Conservation (phyloP, 2,888 invertebrate genomes). For the Trypoxylon attenuatum region DNA sequence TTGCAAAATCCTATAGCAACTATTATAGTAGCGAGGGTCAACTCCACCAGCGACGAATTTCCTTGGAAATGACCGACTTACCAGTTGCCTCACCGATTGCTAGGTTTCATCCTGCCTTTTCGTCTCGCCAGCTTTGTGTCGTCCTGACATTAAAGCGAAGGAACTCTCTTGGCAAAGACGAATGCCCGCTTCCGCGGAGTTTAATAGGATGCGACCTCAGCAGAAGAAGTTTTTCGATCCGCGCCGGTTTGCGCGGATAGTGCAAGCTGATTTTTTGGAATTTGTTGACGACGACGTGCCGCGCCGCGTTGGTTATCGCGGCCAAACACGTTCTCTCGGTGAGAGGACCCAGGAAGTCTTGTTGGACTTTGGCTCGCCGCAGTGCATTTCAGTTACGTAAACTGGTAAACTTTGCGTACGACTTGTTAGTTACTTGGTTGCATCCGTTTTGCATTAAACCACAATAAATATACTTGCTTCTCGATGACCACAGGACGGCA, state of each 20-base stretch:
- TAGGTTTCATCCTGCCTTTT: too few species aligned
- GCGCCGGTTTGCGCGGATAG: not conserved
- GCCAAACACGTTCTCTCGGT: slow-evolving; percentile 16
- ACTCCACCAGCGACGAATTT: too few species aligned
- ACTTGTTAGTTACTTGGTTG: slow-evolving; percentile 7
- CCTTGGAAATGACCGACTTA: slow-evolving; percentile 24
- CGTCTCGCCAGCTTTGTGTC: not conserved
- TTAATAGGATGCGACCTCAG: too few species aligned
- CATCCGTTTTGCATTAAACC: slow-evolving; percentile 37
- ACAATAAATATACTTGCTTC: slow-evolving; percentile 19
- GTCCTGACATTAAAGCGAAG: slow-evolving; percentile 12
- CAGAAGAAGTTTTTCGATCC: not conserved
- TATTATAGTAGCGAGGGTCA: too few species aligned
- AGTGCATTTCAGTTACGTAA: slow-evolving; percentile 19
- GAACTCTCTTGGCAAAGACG: too few species aligned
- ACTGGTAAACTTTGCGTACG: slow-evolving; percentile 13
- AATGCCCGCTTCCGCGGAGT: too few species aligned
- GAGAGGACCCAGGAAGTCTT: not conserved
- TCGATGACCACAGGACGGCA: slow-evolving; percentile 25
- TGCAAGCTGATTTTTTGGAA: not conserved
- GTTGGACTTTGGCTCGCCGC: slow-evolving; percentile 12
- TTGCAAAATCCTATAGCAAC: too few species aligned
- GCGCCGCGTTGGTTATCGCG: slow-evolving; percentile 3
- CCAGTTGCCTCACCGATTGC: slow-evolving; percentile 12
- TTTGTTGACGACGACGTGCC: not conserved